Percentiles rank a stretch among this genome's conserved stretches.
These are phyloP conservation scores for Pipistrellus pygmaeus DNA, from an alignment of 2,797 vertebrate species.

Conservation along the genomic window DNA sequence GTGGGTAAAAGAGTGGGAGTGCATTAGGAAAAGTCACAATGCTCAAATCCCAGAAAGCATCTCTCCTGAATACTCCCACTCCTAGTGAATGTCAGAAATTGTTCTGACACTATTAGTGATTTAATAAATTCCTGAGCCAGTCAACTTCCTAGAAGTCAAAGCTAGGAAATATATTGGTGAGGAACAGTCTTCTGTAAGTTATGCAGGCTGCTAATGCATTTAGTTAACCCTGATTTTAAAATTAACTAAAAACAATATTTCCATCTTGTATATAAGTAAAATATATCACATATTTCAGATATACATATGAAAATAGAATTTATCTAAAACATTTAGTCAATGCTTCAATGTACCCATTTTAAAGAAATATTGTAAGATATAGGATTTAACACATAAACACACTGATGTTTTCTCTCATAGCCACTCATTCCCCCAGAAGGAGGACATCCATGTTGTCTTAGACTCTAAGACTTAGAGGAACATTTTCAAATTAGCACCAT, in stretches of 20 bases:
- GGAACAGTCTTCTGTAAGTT: not conserved
- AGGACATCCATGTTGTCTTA: not conserved
- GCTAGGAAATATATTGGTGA: not conserved
- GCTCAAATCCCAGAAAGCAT: slow-evolving; percentile 30
- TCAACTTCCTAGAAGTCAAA: slow-evolving; percentile 41
- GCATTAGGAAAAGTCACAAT: slow-evolving; percentile 47
- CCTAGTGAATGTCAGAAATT: slow-evolving; percentile 46
- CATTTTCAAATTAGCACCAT: not conserved
- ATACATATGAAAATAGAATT: not conserved
- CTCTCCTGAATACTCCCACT: slow-evolving; percentile 47
- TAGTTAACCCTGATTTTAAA: not conserved
- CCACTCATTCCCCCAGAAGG: not conserved
- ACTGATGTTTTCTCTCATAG: not conserved
- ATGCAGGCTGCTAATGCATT: not conserved
- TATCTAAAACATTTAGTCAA: not conserved
- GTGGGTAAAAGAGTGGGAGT: not conserved
- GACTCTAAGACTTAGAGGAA: not conserved
- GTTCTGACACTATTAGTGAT: not conserved
- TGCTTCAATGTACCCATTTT: not conserved
- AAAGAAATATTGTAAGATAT: not conserved
- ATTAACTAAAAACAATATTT: not conserved
- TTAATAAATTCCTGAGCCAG: not conserved
- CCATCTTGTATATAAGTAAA: not conserved
- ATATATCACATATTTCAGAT: not conserved
- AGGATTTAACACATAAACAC: not conserved